These are phyloP conservation scores for Palaemon carinicauda DNA, from an alignment of 1,140 invertebrate genomes.

Conservation along the genomic window DNA sequence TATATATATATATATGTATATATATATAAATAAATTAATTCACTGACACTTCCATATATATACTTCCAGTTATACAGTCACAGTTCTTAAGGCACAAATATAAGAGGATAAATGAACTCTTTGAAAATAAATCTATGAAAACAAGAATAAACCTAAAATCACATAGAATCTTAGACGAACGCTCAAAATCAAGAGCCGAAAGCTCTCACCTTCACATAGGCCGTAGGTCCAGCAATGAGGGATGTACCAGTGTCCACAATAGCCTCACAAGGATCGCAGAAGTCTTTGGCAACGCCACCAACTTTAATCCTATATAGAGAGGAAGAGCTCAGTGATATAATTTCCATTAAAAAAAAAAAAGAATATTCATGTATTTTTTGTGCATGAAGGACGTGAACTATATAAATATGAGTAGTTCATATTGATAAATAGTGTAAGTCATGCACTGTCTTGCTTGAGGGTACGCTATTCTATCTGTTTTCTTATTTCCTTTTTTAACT, in stretches of 20 bases:
- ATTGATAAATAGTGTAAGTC: background rate
- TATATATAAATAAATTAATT: too few species aligned
- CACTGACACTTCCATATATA: too few species aligned
- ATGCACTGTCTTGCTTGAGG: background rate
- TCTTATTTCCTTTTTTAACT: too few species aligned
- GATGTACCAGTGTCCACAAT: conserved; percentile 60
- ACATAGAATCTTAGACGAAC: too few species aligned
- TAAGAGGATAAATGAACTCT: too few species aligned
- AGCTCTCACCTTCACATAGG: conserved; percentile 23
- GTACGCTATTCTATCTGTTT: too few species aligned
- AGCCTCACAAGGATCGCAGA: conserved; percentile 54
- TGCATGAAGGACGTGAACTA: background rate
- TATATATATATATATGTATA: too few species aligned
- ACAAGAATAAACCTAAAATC: too few species aligned
- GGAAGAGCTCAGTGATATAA: too few species aligned
- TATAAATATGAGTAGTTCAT: background rate
- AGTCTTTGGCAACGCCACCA: conserved; percentile 8
- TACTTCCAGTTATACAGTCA: too few species aligned
- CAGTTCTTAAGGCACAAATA: background rate
- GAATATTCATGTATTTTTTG: background rate
- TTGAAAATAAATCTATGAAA: too few species aligned
- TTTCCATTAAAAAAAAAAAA: too few species aligned
- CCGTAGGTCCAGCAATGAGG: conserved; percentile 58
- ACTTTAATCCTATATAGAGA: conserved; percentile 22
- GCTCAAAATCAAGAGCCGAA: background rate